A percentile compares a stretch with the other conserved stretches of the same genome.
These are phyloP conservation scores for Drosophila varians DNA, from an alignment of 1,140 invertebrate species.

Conservation along the genomic window DNA sequence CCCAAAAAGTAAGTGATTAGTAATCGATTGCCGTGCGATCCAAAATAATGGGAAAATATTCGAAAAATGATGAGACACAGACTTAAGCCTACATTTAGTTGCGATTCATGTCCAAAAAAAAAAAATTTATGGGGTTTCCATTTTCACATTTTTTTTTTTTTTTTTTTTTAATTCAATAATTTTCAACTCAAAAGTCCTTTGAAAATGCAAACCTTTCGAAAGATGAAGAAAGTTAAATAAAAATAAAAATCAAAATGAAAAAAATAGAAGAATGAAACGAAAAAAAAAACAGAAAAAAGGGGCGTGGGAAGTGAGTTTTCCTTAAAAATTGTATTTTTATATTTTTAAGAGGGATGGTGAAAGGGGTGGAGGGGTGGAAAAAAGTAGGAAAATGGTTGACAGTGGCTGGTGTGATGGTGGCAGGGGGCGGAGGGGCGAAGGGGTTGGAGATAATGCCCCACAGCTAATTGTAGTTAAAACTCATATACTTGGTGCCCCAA, in stretches of 20 bases:
- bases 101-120: conserved; percentile 28
- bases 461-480: conserved; percentile 11
- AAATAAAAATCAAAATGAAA: conserved; percentile 2
- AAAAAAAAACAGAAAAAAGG: conserved; percentile 11
- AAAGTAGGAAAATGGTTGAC: not conserved
- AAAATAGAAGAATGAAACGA: conserved; percentile 1
- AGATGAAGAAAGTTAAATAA: not conserved
- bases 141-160: conserved; percentile 2
- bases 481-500: conserved; percentile 11
- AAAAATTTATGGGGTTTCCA: not conserved
- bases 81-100: conserved; percentile 57
- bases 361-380: not conserved
- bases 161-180: too few species aligned
- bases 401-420: not conserved
- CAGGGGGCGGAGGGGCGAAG: not conserved
- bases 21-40: not conserved
- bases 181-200: not conserved
- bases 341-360: not conserved
- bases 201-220: conserved; percentile 18
- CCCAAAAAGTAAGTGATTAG: conserved; percentile 19
- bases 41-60: not conserved
- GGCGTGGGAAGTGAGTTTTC: not conserved
- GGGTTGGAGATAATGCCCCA: conserved; percentile 5
- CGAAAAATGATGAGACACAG: conserved; percentile 41
- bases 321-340: not conserved